Conservation (phyloP, 2,113 vertebrate genomes). For the Halcyon malimbica region DNA sequence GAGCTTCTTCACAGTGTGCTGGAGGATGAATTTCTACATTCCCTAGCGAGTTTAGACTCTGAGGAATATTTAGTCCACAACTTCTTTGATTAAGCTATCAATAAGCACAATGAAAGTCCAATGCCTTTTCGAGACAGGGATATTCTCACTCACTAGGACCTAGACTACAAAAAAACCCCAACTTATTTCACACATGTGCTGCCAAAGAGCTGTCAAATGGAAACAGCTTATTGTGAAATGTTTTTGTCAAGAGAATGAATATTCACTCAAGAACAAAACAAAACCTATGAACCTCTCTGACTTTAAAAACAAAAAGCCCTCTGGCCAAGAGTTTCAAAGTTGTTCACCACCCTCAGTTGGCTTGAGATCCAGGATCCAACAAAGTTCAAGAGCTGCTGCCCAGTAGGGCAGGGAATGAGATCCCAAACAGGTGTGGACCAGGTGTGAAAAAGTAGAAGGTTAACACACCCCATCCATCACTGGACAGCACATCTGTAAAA, state of each 20-base stretch:
- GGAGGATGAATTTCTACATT: background rate
- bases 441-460: constrained; percentile 46
- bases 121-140: background rate
- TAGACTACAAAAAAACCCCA: background rate
- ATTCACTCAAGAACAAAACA: constrained; percentile 48
- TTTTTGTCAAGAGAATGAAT: constrained; percentile 53
- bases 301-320: constrained; percentile 44
- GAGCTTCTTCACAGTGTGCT: background rate
- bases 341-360: constrained; percentile 7
- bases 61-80: background rate
- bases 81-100: constrained; percentile 15
- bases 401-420: constrained; percentile 32
- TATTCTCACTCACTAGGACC: background rate
- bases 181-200: constrained; percentile 22
- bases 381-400: constrained; percentile 40
- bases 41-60: background rate
- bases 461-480: constrained; percentile 60
- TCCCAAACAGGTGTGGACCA: constrained; percentile 56
- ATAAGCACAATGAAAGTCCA: background rate
- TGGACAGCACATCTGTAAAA: constrained; percentile 46
- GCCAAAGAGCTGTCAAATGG: constrained; percentile 47
- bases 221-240: constrained; percentile 54
- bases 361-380: constrained; percentile 3
- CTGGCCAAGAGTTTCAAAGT: constrained; percentile 9
- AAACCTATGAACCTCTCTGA: constrained; percentile 43